phyloP scores from a whole-genome alignment of 1,140 invertebrate genomes.

The Bombus confusus region DNA sequence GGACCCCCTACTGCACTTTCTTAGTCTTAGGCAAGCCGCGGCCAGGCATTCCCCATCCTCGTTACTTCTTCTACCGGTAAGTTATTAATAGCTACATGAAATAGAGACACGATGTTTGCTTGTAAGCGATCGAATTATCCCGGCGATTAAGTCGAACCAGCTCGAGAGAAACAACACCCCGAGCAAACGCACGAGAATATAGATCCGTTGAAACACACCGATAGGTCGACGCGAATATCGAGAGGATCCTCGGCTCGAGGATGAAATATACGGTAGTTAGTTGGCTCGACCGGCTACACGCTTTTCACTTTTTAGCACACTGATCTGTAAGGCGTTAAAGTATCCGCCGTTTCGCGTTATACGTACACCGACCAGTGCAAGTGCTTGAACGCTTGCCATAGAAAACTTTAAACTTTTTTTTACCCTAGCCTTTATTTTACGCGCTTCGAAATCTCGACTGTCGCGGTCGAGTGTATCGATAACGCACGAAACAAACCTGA shows the following conservation, averaged over 20 bases:
- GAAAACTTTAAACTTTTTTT: too few species aligned
- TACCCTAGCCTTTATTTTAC: too few species aligned
- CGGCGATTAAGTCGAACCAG: neutral
- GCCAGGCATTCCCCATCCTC: slow-evolving; percentile 79
- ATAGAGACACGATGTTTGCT: slow-evolving; percentile 10
- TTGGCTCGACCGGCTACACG: neutral
- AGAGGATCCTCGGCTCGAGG: neutral
- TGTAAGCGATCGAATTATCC: slow-evolving; percentile 23
- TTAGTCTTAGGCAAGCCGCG: slow-evolving; percentile 77
- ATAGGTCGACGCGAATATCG: neutral
- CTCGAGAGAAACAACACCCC: neutral
- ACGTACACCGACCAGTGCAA: neutral
- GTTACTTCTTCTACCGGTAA: slow-evolving; percentile 80
- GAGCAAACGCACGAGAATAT: neutral
- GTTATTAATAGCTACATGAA: slow-evolving; percentile 60
- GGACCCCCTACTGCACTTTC: slow-evolving; percentile 79
- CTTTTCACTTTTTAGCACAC: neutral
- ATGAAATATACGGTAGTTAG: neutral
- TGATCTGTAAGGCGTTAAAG: neutral
- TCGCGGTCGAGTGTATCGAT: too few species aligned
- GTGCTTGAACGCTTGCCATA: neutral
- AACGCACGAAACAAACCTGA: too few species aligned
- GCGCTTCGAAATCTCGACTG: too few species aligned
- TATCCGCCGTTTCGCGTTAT: neutral
- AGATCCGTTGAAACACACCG: neutral